Percentiles rank a stretch among this genome's conserved stretches.
Conservation (phyloP, 2,113 vertebrate genomes). For the Rhinogobius similis region DNA sequence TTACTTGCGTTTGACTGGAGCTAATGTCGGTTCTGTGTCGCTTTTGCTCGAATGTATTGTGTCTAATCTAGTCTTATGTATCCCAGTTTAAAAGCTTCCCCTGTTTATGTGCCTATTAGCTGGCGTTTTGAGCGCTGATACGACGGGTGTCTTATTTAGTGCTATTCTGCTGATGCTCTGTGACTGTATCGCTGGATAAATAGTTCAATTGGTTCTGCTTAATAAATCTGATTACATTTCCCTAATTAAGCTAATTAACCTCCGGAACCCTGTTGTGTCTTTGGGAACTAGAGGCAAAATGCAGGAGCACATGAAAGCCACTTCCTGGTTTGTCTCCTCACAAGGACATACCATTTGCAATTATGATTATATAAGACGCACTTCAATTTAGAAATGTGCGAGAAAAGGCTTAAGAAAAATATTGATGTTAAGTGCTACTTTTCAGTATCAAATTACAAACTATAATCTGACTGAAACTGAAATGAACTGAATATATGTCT, state of each 20-base stretch:
- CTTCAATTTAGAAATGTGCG: not conserved
- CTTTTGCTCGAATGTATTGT: not conserved
- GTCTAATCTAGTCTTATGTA: not conserved
- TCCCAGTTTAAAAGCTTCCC: not conserved
- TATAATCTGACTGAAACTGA: no score
- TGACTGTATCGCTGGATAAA: slow-evolving; percentile 8
- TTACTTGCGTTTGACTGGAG: not conserved
- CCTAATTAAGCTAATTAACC: slow-evolving; percentile 16
- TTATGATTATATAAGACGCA: not conserved
- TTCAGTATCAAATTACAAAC: no score
- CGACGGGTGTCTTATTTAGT: not conserved
- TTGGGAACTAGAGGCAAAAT: slow-evolving; percentile 1
- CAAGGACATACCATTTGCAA: not conserved
- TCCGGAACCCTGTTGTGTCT: slow-evolving; percentile 5
- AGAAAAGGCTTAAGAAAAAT: not conserved
- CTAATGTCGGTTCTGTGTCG: not conserved
- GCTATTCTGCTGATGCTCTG: slow-evolving; percentile 9
- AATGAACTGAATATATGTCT: no score
- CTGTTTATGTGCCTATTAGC: slow-evolving; percentile 3
- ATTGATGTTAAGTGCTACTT: no score
- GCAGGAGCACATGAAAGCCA: not conserved
- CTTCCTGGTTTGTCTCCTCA: slow-evolving; percentile 1
- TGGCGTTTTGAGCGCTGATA: slow-evolving; percentile 1
- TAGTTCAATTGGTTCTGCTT: slow-evolving; percentile 14
- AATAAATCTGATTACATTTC: slow-evolving; percentile 15